These are phyloP conservation scores for Scyliorhinus canicula DNA, from an alignment of 2,797 vertebrate genomes.

Conservation along the genomic window DNA sequence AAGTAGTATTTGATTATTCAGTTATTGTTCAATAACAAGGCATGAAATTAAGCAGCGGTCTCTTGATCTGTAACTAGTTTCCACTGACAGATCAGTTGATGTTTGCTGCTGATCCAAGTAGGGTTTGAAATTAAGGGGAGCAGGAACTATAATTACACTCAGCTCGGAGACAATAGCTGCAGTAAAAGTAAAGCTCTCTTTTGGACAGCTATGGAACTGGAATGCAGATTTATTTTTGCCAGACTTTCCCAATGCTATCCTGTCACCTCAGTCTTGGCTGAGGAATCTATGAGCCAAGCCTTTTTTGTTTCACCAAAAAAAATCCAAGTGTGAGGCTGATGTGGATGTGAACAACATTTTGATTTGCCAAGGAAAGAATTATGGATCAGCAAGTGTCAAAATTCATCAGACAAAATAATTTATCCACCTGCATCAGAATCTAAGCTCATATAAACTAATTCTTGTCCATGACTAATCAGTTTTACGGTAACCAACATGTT, in stretches of 20 bases:
- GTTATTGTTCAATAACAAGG: constrained; percentile 1
- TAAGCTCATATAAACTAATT: background rate
- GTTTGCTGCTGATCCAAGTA: background rate
- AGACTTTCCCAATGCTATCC: background rate
- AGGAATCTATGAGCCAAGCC: background rate
- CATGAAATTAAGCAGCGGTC: constrained; percentile 10
- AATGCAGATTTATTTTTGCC: background rate
- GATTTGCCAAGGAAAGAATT: background rate
- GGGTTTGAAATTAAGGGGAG: background rate
- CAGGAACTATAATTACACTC: background rate
- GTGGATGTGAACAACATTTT: background rate
- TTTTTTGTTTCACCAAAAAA: background rate
- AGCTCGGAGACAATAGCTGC: background rate
- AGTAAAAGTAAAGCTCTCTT: background rate
- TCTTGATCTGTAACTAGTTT: background rate
- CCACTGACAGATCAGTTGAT: constrained; percentile 26
- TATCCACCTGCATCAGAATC: background rate
- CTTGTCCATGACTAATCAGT: background rate
- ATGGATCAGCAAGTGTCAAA: background rate
- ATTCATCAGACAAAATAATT: background rate
- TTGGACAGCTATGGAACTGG: background rate
- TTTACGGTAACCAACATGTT: background rate
- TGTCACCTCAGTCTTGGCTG: background rate
- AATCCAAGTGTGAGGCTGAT: background rate
- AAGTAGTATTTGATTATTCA: constrained; percentile 26